A percentile compares a stretch with the other conserved stretches of the same genome.
phyloP scores from a whole-genome alignment of 2,888 invertebrate genomes.

The Globia sparganii region DNA sequence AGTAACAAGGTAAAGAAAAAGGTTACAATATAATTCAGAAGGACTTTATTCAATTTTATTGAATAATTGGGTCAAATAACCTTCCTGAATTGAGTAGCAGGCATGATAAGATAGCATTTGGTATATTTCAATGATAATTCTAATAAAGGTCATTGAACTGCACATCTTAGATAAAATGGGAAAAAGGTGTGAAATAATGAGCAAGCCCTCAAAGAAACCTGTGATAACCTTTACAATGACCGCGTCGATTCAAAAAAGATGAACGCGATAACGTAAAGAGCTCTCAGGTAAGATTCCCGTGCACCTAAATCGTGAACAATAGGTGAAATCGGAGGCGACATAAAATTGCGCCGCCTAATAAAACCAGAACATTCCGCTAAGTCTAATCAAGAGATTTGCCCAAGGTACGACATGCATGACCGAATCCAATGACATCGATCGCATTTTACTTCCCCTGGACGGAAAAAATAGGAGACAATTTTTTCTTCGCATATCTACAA shows the following conservation, averaged over 20 bases:
- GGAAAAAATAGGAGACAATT: constrained; percentile 73
- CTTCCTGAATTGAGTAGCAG: constrained; percentile 51
- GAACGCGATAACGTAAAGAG: constrained; percentile 73
- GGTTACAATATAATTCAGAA: constrained; percentile 1
- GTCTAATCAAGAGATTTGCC: constrained; percentile 69
- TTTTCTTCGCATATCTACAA: constrained; percentile 67
- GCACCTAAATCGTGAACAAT: constrained; percentile 82
- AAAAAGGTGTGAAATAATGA: constrained; percentile 57
- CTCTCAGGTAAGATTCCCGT: constrained; percentile 77
- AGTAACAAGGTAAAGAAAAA: constrained; percentile 3
- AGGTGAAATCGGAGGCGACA: constrained; percentile 82
- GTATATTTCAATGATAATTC: constrained; percentile 73
- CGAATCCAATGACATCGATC: constrained; percentile 86
- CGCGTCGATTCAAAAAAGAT: constrained; percentile 77
- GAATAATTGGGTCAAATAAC: constrained; percentile 63
- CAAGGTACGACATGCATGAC: constrained; percentile 86
- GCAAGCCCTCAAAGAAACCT: constrained; percentile 56
- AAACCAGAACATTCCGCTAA: constrained; percentile 78
- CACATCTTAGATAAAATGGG: constrained; percentile 51
- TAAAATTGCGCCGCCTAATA: constrained; percentile 72
- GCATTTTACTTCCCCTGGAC: constrained; percentile 75
- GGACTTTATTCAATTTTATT: neutral
- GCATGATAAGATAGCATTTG: constrained; percentile 68
- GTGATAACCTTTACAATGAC: constrained; percentile 79
- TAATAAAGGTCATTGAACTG: constrained; percentile 77